Percentiles rank a stretch among this genome's conserved stretches.
phyloP scores from a whole-genome alignment of 2,113 vertebrate genomes.

The Nipponia nippon region DNA sequence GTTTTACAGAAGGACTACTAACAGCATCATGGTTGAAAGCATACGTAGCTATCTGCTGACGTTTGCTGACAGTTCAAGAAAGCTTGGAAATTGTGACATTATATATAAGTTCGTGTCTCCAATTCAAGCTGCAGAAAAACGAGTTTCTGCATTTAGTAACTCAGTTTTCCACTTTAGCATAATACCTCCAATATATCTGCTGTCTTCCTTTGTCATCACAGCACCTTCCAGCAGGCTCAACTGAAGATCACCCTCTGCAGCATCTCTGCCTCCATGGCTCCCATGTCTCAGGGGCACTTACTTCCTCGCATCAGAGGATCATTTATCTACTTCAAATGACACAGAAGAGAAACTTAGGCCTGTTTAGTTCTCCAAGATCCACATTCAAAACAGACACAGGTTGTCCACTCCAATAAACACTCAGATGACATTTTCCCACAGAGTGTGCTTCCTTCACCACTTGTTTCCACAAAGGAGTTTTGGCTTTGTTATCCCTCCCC shows the following conservation, averaged over 20 bases:
- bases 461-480: neutral
- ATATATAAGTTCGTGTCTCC: neutral
- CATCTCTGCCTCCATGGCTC: neutral
- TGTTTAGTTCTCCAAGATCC: neutral
- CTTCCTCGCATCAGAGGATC: neutral
- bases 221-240: neutral
- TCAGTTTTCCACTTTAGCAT: neutral
- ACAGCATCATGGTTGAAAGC: rapidly evolving
- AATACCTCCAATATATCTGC: neutral
- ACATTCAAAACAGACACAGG: neutral
- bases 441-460: neutral
- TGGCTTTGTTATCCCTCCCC: neutral
- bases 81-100: neutral
- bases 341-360: neutral
- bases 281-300: neutral
- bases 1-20: neutral
- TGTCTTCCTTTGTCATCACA: neutral
- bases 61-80: neutral
- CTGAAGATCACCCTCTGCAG: neutral
- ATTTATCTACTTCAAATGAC: neutral
- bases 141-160: neutral
- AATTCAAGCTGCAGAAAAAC: neutral
- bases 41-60: neutral
- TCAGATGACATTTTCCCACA: neutral
- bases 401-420: neutral